These are phyloP conservation scores for Meandrusa payeni DNA, from an alignment of 2,888 invertebrate genomes.

Conservation along the genomic window DNA sequence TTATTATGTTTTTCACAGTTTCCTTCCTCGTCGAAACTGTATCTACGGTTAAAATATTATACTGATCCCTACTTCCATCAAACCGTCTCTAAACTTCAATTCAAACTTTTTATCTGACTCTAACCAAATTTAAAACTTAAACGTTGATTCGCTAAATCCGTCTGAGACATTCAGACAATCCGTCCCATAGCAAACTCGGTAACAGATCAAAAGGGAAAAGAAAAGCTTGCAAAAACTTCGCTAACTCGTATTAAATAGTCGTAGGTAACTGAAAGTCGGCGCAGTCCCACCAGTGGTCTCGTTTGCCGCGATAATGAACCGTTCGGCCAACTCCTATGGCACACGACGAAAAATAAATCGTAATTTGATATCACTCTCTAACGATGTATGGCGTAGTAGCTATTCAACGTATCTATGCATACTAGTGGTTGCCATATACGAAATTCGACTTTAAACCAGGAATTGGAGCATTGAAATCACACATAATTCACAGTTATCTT, in stretches of 20 bases:
- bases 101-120: too few species aligned
- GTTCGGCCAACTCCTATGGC: conserved; percentile 31
- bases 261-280: conserved; percentile 54
- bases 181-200: conserved; percentile 11
- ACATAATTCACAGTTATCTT: too few species aligned
- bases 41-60: too few species aligned
- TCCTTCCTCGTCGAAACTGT: too few species aligned
- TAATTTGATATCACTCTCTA: conserved; percentile 56
- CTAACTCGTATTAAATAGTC: conserved; percentile 72
- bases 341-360: conserved; percentile 51
- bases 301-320: conserved; percentile 18
- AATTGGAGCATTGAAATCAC: too few species aligned
- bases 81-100: too few species aligned
- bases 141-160: conserved; percentile 5
- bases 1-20: too few species aligned
- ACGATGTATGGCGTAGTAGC: conserved; percentile 19
- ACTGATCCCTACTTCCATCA: too few species aligned
- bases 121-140: conserved; percentile 1
- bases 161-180: background rate
- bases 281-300: conserved; percentile 62
- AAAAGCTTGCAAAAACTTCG: conserved; percentile 59
- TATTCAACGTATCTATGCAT: too few species aligned
- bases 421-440: too few species aligned
- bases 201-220: conserved; percentile 33
- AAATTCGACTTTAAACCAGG: too few species aligned